These are phyloP conservation scores for Chesias legatella DNA, from an alignment of 2,888 invertebrate genomes.

Conservation along the genomic window DNA sequence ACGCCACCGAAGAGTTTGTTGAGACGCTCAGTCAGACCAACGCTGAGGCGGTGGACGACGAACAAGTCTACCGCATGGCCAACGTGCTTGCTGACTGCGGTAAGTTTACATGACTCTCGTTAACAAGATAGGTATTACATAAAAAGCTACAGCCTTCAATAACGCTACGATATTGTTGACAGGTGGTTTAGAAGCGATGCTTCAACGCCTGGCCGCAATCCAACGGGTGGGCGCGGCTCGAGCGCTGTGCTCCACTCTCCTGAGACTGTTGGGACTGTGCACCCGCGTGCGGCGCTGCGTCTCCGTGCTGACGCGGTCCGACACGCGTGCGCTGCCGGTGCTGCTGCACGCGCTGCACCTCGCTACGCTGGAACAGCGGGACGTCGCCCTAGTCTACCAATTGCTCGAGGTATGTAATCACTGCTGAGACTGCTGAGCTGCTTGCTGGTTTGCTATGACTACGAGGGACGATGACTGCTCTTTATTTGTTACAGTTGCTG, in stretches of 20 bases:
- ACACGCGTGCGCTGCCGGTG: constrained; percentile 90
- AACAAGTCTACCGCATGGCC: constrained; percentile 89
- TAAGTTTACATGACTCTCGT: constrained; percentile 29
- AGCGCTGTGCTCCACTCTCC: constrained; percentile 91
- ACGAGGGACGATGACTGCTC: no score
- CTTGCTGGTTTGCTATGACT: no score
- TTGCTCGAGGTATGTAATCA: constrained; percentile 83
- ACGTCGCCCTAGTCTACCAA: constrained; percentile 91
- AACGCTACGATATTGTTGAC: constrained; percentile 3
- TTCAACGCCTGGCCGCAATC: constrained; percentile 91
- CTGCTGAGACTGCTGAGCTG: no score
- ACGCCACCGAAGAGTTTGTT: constrained; percentile 99
- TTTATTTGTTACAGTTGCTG: no score
- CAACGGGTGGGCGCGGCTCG: constrained; percentile 92
- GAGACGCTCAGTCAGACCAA: constrained; percentile 92
- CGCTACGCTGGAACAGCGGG: constrained; percentile 79
- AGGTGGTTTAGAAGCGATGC: constrained; percentile 87
- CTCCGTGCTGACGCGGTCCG: constrained; percentile 92
- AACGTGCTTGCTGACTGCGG: constrained; percentile 74
- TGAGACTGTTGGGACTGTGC: constrained; percentile 93
- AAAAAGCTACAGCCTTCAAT: no score
- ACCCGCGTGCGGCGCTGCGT: constrained; percentile 95
- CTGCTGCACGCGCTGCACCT: constrained; percentile 92
- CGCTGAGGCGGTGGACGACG: constrained; percentile 94
- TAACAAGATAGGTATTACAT: no score